These are phyloP conservation scores for Heliconius nattereri DNA, from an alignment of 1,140 invertebrate species.

Conservation along the genomic window DNA sequence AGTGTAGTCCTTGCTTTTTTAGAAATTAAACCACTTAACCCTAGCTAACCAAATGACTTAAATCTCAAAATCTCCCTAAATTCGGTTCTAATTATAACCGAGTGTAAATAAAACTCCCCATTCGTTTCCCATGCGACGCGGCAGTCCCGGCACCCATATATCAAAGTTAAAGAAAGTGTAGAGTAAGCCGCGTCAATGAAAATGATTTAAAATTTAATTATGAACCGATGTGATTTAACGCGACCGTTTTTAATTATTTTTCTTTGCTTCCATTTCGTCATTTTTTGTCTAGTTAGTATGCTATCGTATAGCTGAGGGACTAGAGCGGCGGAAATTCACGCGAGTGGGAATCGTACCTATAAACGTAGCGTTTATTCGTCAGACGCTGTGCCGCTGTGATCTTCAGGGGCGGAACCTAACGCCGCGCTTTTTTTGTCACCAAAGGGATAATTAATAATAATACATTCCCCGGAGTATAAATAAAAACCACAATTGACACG, in stretches of 20 bases:
- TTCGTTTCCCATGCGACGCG: background rate
- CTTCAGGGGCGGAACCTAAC: too few species aligned
- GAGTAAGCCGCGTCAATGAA: constrained; percentile 8
- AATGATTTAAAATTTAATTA: constrained; percentile 30
- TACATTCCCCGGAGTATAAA: too few species aligned
- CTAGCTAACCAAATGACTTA: background rate
- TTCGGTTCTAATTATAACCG: background rate
- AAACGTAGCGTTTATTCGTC: too few species aligned
- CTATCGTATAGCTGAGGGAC: too few species aligned
- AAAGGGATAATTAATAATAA: too few species aligned
- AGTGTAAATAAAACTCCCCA: background rate
- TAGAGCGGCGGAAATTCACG: too few species aligned
- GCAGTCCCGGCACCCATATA: background rate
- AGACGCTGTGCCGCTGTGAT: too few species aligned
- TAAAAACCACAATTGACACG: too few species aligned
- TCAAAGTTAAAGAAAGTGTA: background rate
- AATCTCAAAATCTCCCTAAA: background rate
- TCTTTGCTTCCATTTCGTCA: background rate
- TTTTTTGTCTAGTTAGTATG: background rate
- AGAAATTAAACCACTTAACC: too few species aligned
- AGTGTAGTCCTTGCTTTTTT: too few species aligned
- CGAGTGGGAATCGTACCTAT: too few species aligned
- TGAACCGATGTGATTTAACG: constrained; percentile 21
- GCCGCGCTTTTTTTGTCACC: too few species aligned
- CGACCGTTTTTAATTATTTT: constrained; percentile 1